Evolutionary conservation across 2,888 invertebrate genomes (phyloP), one percentile per base, ranked within the genome.

Genomic region (Torymus tubicola): DNA sequence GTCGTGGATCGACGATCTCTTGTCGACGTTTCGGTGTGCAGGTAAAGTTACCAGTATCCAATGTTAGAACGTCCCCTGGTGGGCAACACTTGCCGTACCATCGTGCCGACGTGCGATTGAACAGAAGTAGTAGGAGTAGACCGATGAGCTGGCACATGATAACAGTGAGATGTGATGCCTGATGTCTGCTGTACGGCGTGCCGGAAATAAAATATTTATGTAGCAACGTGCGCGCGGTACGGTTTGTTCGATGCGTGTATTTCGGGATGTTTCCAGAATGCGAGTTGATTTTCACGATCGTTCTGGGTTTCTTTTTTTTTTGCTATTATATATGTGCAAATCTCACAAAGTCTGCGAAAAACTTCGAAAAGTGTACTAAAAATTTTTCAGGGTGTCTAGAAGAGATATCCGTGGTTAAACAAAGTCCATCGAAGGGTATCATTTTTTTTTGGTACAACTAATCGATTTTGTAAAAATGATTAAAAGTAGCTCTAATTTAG

Each of bases 151-250:
- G 63, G 52, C 16, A 53, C 67, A 60, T 75, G 68, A 69, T 63
- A 76, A 76, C 42, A 14, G 50, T 16, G 61, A 69, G 63, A 63
- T 69, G 21, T 21, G 2, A n/a, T 2, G 12, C 12, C 16, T 5
- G 53, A 21, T 24, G 8, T 18, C 12, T 42, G 16, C 5, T 50
- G 16, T 24, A 3, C 31, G 4, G 31, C 31, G 31, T 5, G 31
- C 31, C 21, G 63, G 53, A 61, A 72, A 63, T 72, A 24, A 72
- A 68, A 75, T 75, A 75, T 75, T 75, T 75, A 67, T n/a, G n/a
- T 75, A 67, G 60, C 65, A 13, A 0, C 63, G 21, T 16, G 63
- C 24, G 31, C 18, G n/a, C 55, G n/a, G 21, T n/a, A 18, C 12
- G 12, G 16, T 42, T 42, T 31, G 31, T 24, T 18, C 53, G 3